Conservation (phyloP, 2,797 vertebrate species). For the Dermochelys coriacea region DNA sequence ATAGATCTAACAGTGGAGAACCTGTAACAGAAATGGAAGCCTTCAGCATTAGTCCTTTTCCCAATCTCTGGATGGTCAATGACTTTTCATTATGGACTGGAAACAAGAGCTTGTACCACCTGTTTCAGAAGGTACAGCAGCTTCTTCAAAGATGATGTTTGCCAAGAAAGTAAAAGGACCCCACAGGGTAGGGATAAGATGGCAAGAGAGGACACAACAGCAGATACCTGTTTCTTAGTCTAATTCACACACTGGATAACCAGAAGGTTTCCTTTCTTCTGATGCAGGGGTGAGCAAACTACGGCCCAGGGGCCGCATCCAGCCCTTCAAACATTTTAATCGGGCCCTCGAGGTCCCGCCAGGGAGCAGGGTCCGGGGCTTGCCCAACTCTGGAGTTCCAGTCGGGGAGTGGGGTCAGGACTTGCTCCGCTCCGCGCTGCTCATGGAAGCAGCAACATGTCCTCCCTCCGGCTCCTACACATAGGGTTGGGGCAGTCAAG, state of each 20-base stretch:
- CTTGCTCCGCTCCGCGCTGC: no score
- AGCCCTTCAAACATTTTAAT: no score
- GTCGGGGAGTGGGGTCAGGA: no score
- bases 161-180: neutral
- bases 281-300: no score
- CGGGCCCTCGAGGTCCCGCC: no score
- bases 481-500: no score
- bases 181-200: constrained; percentile 23
- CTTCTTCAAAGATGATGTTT: neutral
- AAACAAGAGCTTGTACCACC: neutral
- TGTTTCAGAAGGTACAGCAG: neutral
- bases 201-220: constrained; percentile 11
- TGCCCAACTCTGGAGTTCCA: no score
- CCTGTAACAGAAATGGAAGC: neutral
- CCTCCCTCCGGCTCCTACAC: no score
- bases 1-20: neutral
- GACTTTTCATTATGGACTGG: neutral
- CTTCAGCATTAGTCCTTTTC: neutral
- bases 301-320: no score
- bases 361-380: no score
- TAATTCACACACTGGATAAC: neutral
- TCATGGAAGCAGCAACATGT: no score
- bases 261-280: constrained; percentile 36
- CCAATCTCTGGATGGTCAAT: neutral
- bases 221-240: constrained; percentile 17